Base-by-base conservation (phyloP, 2,888 invertebrate species). In the Bhutanitis thaidina region DNA sequence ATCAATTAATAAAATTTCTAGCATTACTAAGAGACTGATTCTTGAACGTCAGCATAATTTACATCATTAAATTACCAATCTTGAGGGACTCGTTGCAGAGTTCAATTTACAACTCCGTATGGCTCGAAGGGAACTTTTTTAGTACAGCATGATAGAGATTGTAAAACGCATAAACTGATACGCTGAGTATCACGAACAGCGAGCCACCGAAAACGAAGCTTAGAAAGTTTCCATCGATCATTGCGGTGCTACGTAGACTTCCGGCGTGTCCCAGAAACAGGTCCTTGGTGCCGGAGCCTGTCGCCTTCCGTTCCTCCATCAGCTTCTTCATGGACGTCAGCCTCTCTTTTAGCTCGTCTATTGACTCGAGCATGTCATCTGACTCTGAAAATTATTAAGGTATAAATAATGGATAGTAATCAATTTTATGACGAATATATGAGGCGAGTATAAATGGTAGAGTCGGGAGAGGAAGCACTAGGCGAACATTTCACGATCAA, bases 121-220 rank as follows among this genome's bases (percentile, higher is more conserved):
- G 96, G 41, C 90, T 91, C 0, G 95, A 93, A 0, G 95, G 94
- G 66, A 96, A 96, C 77, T 95, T 95, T 81, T 95, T 96, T 29
- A 95, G 74, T 44, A 96, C 94, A 12, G 95, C 95, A 64, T 93
- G 90, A 70, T 94, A 95, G 0, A 96, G 88, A 77, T 95, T 96
- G 65, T 95, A 95, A 74, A 97, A 97, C 0, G 96, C 96, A 68
- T 96, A 96, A 1, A 94, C 90, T 46, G 96, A 95, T 35, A 96
- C 96, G 62, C 94, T 93, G 7, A 96, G 77, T 51, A 97, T 96
- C 37, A 96, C 93, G 8, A 94, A 65, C 3, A 96, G 86, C 1
- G 95, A 95, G 0, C 94, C 93, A 1, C 93, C 94, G 67, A 96
- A 96, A 32, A 96, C 95, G 62, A 96, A 92, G 65, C 95, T 95